Evolutionary conservation across 2,797 vertebrate species (phyloP).

Genomic region (Phaenicophaeus curvirostris): DNA sequence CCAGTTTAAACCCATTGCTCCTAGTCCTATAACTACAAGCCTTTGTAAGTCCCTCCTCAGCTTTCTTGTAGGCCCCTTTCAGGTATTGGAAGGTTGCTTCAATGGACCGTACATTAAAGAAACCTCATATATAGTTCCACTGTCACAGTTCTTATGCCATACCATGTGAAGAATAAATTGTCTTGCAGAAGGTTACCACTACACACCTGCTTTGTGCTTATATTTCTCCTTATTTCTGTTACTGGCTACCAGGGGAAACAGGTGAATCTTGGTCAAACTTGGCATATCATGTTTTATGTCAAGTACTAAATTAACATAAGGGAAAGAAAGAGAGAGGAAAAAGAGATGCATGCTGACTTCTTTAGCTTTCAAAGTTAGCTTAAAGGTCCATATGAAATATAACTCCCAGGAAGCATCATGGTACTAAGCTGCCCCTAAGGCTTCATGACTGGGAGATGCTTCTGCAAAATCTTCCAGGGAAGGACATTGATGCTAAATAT

Average conservation of each 20-base stretch:
- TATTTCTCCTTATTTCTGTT: background rate
- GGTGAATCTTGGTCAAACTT: background rate
- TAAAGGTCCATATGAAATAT: background rate
- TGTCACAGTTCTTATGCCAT: background rate
- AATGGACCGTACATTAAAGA: background rate
- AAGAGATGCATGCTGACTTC: background rate
- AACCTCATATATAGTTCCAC: background rate
- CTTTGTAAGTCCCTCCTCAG: no score
- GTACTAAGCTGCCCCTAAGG: background rate
- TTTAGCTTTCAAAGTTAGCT: background rate
- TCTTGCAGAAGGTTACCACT: background rate
- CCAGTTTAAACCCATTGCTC: no score
- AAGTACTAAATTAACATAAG: background rate
- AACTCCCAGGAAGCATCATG: accelerated
- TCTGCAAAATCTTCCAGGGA: background rate
- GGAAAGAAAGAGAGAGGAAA: background rate
- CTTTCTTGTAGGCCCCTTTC: no score
- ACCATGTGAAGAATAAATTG: background rate
- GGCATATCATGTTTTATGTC: background rate
- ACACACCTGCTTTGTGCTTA: background rate
- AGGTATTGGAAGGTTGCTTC: no score
- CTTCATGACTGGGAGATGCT: background rate
- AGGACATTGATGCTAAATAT: background rate
- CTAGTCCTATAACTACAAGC: no score
- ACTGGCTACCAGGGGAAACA: background rate